Percentiles rank a stretch among this genome's conserved stretches.
Conservation (phyloP, 1,140 invertebrate genomes). For the Calycopis cecrops region DNA sequence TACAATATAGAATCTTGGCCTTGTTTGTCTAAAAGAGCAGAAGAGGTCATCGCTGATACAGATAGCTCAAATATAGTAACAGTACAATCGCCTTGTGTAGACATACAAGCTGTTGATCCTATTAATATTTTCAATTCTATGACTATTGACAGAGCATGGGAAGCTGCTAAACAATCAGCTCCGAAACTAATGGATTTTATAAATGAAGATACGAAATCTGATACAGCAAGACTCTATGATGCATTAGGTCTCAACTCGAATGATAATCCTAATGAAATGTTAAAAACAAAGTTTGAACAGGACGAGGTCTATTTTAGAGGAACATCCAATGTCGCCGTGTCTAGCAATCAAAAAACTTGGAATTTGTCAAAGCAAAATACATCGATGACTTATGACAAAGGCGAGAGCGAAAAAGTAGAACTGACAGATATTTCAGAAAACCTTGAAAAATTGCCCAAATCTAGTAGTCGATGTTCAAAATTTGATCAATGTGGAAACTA, state of each 20-base stretch:
- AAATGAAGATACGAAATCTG: slow-evolving; percentile 61
- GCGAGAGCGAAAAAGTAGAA: slow-evolving; percentile 36
- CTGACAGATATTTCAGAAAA: slow-evolving; percentile 27
- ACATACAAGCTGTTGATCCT: slow-evolving; percentile 42
- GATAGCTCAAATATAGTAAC: slow-evolving; percentile 31
- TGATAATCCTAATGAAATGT: slow-evolving; percentile 43
- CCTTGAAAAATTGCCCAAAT: slow-evolving; percentile 37
- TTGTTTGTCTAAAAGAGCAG: slow-evolving; percentile 46
- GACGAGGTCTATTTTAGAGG: slow-evolving; percentile 36
- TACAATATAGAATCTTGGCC: slow-evolving; percentile 66
- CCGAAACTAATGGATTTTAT: slow-evolving; percentile 68
- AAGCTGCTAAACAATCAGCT: slow-evolving; percentile 69
- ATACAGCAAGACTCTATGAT: slow-evolving; percentile 61
- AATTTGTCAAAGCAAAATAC: slow-evolving; percentile 34
- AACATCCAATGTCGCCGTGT: slow-evolving; percentile 5
- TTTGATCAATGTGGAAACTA: slow-evolving; percentile 63
- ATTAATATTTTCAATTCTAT: slow-evolving; percentile 55
- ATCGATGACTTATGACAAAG: slow-evolving; percentile 32
- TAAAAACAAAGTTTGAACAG: slow-evolving; percentile 37
- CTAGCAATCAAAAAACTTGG: slow-evolving; percentile 29
- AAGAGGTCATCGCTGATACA: slow-evolving; percentile 51
- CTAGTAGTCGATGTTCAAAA: slow-evolving; percentile 44
- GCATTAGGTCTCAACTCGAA: slow-evolving; percentile 49
- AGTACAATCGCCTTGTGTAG: slow-evolving; percentile 37
- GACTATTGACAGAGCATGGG: slow-evolving; percentile 68